Conservation (phyloP, 2,888 invertebrate genomes). For the Hermodice carunculata region DNA sequence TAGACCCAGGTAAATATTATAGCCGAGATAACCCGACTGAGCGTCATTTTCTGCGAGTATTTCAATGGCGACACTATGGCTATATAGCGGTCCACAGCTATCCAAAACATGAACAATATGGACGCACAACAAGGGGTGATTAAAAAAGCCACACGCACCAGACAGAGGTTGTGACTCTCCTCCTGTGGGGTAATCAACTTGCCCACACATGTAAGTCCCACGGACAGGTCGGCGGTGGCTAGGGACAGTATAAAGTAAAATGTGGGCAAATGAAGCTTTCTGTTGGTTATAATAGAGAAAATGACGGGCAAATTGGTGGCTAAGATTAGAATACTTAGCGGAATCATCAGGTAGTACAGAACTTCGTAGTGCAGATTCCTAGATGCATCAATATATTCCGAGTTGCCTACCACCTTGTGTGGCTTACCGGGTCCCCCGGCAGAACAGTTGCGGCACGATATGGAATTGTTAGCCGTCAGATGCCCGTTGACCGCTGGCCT, state of each 20-base stretch:
- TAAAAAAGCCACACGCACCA: neutral
- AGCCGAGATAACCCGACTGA: neutral
- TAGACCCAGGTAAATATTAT: neutral
- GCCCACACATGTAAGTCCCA: neutral
- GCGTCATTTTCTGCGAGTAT: neutral
- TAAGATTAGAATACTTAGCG: neutral
- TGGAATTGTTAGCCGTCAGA: too few species aligned
- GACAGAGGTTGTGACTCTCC: neutral
- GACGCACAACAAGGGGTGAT: slow-evolving; percentile 1
- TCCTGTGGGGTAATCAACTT: neutral
- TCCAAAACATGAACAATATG: slow-evolving; percentile 6
- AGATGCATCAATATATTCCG: too few species aligned
- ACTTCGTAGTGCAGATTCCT: too few species aligned
- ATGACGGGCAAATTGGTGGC: neutral
- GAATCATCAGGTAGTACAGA: too few species aligned
- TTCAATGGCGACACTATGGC: neutral
- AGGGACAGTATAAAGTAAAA: slow-evolving; percentile 3
- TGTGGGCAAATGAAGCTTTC: neutral
- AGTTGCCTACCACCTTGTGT: too few species aligned
- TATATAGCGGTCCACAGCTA: neutral
- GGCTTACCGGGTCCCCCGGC: too few species aligned
- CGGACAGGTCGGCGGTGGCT: neutral
- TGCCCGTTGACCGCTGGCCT: too few species aligned
- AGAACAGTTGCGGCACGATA: too few species aligned
- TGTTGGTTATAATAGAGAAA: neutral